Evolutionary conservation across 2,797 vertebrate species (phyloP).

Genomic region (Falco rusticolus): DNA sequence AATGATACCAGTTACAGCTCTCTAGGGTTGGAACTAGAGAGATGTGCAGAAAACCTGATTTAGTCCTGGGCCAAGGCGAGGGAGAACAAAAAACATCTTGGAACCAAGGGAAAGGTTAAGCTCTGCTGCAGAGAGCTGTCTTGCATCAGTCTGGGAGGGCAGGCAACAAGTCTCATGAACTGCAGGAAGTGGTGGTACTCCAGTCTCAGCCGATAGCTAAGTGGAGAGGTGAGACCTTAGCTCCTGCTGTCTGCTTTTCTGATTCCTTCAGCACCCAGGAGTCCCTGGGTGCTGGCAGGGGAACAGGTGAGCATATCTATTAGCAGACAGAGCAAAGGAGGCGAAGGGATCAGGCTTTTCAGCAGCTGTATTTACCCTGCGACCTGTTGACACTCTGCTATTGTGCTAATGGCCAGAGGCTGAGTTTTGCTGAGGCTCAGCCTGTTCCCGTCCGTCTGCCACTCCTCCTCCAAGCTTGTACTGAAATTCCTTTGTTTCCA

Average conservation of each 20-base stretch:
- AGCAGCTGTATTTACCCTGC: neutral
- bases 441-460: neutral
- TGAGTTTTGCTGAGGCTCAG: neutral
- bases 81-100: neutral
- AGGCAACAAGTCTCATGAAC: neutral
- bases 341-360: neutral
- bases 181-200: neutral
- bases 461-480: neutral
- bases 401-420: neutral
- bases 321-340: neutral
- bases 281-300: neutral
- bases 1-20: neutral
- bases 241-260: neutral
- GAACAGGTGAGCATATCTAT: accelerated
- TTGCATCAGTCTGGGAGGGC: neutral
- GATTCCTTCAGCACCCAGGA: neutral
- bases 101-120: neutral
- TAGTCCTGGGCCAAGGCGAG: neutral
- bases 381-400: neutral
- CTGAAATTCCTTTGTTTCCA: neutral
- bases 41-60: neutral
- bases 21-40: neutral
- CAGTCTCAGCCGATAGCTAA: neutral
- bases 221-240: accelerated
- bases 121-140: neutral